These are phyloP conservation scores for Conistra vaccinii DNA, from an alignment of 2,888 invertebrate genomes.

Conservation along the genomic window DNA sequence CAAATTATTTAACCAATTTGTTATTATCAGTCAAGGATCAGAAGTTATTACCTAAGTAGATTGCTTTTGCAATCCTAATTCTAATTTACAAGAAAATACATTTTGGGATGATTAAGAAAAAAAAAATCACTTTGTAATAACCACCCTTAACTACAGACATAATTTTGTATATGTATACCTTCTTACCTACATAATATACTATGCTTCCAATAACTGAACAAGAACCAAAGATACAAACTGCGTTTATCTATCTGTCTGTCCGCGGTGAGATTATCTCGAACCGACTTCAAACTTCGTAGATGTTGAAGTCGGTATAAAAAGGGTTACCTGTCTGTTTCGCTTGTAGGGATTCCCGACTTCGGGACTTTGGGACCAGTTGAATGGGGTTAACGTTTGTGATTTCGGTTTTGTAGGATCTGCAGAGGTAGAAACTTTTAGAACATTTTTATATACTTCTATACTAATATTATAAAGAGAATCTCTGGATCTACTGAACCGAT, in stretches of 20 bases:
- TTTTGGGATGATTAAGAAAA: too few relatives aligned
- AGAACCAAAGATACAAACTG: conserved; percentile 49
- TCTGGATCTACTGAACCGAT: too few relatives aligned
- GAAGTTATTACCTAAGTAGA: too few relatives aligned
- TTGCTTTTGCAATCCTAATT: too few relatives aligned
- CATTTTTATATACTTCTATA: not conserved
- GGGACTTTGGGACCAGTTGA: conserved; percentile 28
- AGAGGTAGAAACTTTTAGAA: not conserved
- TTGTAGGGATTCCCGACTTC: conserved; percentile 34
- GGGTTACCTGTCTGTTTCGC: conserved; percentile 57
- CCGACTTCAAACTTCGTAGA: conserved; percentile 58
- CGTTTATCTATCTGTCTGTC: conserved; percentile 57
- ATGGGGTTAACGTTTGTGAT: conserved; percentile 35
- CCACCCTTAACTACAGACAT: not conserved
- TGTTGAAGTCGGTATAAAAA: conserved; percentile 57
- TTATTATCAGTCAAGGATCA: too few relatives aligned
- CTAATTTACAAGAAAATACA: too few relatives aligned
- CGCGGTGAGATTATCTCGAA: conserved; percentile 52
- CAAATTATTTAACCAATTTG: too few relatives aligned
- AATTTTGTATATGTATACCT: not conserved
- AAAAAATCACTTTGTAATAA: too few relatives aligned
- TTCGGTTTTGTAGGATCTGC: conserved; percentile 11
- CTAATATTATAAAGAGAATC: too few relatives aligned
- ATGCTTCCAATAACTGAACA: conserved; percentile 11
- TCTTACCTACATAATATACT: not conserved